Evolutionary conservation across 2,113 vertebrate genomes (phyloP), one percentile per base, ranked within the genome.

Genomic region (Grantiella picta): DNA sequence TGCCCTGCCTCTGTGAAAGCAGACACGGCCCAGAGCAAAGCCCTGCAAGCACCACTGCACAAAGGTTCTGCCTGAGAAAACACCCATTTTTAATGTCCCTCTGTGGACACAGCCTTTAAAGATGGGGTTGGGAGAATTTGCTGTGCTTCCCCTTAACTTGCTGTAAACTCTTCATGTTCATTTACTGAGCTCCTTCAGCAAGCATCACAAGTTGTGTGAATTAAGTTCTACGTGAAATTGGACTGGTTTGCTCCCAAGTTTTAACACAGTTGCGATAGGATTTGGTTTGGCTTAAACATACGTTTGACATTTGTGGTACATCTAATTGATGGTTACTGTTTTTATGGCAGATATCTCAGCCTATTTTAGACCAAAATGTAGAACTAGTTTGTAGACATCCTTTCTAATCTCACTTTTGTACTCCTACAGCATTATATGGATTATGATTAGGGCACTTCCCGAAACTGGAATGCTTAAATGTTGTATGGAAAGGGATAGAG

Each of bases 271-370:
- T 79, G 44, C 2, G 28, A 71, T 78, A 89, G 92, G 72, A 92
- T 86, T 94, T 78, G 85, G 68, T 90, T 94, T 93, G 88, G 28
- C 56, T 96, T 82, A 86, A 95, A 82, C 88, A 90, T 59, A 17
- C 86, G 86, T 92, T 96, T 84, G 80, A 95, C 53, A 89, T 97
- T 92, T 90, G 90, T 7, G 72, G 92, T 69, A 45, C 81, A 86
- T 81, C 47, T 92, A 93, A 95, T 84, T 68, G 92, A 90, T 84
- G 77, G 82, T 92, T 96, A 50, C 92, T 90, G 66, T 45, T 92
- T 88, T 94, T 92, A 94, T 65, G 72, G 76, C 65, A 86, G 88
- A 60, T 90, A 88, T 36, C 56, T 82, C 60, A 90, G 65, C 38
- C 40, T 92, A 15, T 63, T 94, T 83, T 63, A 75, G 79, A 89